Evolutionary conservation across 92 coral and sea anemone species (phyloP).

Genomic region (Phenganax subtilis): DNA sequence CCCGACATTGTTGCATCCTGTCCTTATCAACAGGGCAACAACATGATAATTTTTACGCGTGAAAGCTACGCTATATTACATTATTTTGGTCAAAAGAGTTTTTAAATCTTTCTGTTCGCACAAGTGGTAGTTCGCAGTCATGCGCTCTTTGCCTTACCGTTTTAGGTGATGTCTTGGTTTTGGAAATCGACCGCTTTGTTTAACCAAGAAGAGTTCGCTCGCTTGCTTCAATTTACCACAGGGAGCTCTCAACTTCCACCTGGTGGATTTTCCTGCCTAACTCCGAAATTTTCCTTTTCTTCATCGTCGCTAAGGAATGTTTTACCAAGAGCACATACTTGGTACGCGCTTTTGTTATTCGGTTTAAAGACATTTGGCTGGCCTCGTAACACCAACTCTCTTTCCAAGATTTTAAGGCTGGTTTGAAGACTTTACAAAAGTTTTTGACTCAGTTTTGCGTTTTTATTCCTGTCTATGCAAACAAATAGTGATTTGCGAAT

Average conservation of each 20-base stretch:
- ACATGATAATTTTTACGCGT: too few relatives aligned
- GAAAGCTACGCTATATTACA: too few relatives aligned
- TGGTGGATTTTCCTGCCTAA: constrained; percentile 82
- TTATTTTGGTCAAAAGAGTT: too few relatives aligned
- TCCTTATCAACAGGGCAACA: too few relatives aligned
- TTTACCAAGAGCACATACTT: constrained; percentile 87
- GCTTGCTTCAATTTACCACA: constrained; percentile 83
- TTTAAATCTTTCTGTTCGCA: too few relatives aligned
- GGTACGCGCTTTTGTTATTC: constrained; percentile 45
- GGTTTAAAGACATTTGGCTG: neutral
- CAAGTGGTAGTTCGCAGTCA: neutral
- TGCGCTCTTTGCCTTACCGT: neutral
- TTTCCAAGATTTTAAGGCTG: too few relatives aligned
- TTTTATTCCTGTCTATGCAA: too few relatives aligned
- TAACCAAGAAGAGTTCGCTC: constrained; percentile 89
- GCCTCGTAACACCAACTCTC: too few relatives aligned
- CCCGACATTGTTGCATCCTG: too few relatives aligned
- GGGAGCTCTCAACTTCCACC: constrained; percentile 99
- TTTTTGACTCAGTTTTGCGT: too few relatives aligned
- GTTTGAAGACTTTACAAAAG: too few relatives aligned
- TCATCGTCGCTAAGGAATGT: constrained; percentile 52
- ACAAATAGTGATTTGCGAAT: too few relatives aligned
- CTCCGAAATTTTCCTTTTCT: constrained; percentile 74
- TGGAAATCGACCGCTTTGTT: constrained; percentile 86
- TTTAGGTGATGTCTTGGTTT: constrained; percentile 80